Conservation (phyloP, 2,888 invertebrate genomes). For the Latrodectus hesperus region DNA sequence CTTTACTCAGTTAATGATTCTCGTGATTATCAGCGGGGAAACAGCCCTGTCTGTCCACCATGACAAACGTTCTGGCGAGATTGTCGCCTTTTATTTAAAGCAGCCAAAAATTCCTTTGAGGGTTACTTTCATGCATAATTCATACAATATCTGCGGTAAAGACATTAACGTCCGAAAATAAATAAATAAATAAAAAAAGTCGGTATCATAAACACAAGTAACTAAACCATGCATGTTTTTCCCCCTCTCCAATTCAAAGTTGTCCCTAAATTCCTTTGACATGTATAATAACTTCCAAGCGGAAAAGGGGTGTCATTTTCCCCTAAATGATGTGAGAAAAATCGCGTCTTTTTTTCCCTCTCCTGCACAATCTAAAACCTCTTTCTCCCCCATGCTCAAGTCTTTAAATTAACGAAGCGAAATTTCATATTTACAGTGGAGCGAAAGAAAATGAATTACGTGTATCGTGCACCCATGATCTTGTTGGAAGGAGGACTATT, state of each 20-base stretch:
- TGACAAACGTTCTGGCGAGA: not conserved
- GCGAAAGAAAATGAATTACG: not conserved
- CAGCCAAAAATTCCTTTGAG: not conserved
- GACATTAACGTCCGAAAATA: too few relatives aligned
- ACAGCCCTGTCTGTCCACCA: not conserved
- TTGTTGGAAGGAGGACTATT: not conserved
- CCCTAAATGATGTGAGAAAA: not conserved
- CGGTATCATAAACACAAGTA: too few relatives aligned
- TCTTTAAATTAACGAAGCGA: conserved; percentile 34
- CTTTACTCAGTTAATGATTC: not conserved
- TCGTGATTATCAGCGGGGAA: not conserved
- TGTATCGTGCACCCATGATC: not conserved
- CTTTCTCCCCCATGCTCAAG: not conserved
- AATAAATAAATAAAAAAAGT: too few relatives aligned
- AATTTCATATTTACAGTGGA: conserved; percentile 2
- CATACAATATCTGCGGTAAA: too few relatives aligned
- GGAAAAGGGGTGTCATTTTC: not conserved
- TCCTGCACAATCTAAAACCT: too few relatives aligned
- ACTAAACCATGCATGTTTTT: not conserved
- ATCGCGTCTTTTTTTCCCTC: too few relatives aligned
- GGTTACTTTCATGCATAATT: too few relatives aligned
- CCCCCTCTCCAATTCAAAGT: too few relatives aligned
- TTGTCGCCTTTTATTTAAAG: not conserved
- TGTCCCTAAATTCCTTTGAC: too few relatives aligned
- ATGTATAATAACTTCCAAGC: not conserved